Evolutionary conservation across 2,888 invertebrate species (phyloP), one percentile per base, ranked within the genome.

Genomic region (Nemoura dubitans): DNA sequence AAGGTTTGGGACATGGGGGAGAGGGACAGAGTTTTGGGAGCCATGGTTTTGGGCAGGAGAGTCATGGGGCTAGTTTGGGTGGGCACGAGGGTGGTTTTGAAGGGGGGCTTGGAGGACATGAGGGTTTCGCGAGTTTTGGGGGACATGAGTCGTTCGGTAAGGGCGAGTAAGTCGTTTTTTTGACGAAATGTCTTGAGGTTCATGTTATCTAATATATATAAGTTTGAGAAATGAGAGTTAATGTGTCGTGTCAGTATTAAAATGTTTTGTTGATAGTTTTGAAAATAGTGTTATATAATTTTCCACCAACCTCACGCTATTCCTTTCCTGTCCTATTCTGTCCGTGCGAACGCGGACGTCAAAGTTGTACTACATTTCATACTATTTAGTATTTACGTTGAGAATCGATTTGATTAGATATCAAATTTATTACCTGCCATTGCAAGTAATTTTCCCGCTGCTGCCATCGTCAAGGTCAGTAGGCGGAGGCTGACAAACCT

Each of bases 11-110:
- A 16, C 43, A 43, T 6, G 86, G 83, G 27, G 80, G 84, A 6
- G 85, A 87, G 25, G 87, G 83, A 27, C 59, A 80, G 21, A 30
- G 83, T 76, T 27, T 82, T 5, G 86, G 76, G 14, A 84, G 86
- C 28, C 36, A 36, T 43, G 27, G 81, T 28, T 29, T 81, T 1
- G 84, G 83, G 16, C 30, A 83, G 10, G 84, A 86, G 29, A 78
- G 87, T 16, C 87, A 87, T 29, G 83, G 87, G 10, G 42, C 29
- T 10, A 29, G 76, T 28, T 59, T 83, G n/a, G 83, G 43, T 6
- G 43, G 43, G 6, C 59, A 42, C 26, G 83, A 43, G 28, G 28
- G 76, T 5, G 59, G 84, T 28, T 42, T 36, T 6, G 42, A 36
- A 26, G 80, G 80, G n/a, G 80, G 80, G 14, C 30, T 81, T 29